phyloP scores from a whole-genome alignment of 2,888 invertebrate genomes.

The Lapara coniferarum region DNA sequence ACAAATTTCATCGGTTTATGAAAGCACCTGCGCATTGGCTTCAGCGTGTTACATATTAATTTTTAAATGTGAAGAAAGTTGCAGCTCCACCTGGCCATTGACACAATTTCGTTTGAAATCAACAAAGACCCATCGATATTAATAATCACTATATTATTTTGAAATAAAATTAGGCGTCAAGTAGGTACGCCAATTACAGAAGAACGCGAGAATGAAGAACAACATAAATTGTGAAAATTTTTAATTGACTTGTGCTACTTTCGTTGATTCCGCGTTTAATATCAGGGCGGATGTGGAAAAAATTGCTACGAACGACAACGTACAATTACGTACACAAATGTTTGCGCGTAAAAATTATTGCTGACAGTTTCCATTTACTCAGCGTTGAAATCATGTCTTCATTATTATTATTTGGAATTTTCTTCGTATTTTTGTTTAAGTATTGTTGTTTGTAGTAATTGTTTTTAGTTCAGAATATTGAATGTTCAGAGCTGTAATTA shows the following conservation, averaged over 20 bases:
- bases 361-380: slow-evolving; percentile 11
- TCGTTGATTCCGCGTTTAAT: slow-evolving; percentile 48
- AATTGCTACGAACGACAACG: slow-evolving; percentile 46
- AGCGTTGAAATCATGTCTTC: slow-evolving; percentile 2
- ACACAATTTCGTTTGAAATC: too few relatives aligned
- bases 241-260: slow-evolving; percentile 62
- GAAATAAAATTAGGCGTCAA: slow-evolving; percentile 3
- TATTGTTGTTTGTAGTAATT: too few relatives aligned
- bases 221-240: slow-evolving; percentile 46
- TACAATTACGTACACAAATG: slow-evolving; percentile 38
- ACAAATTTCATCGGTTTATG: too few relatives aligned
- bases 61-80: too few relatives aligned
- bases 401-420: not conserved
- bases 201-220: slow-evolving; percentile 26
- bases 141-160: not conserved
- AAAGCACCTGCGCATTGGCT: too few relatives aligned
- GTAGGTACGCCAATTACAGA: not conserved
- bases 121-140: too few relatives aligned
- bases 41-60: too few relatives aligned
- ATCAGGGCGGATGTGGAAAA: slow-evolving; percentile 60
- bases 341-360: slow-evolving; percentile 11
- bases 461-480: too few relatives aligned
- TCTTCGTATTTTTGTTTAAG: not conserved
- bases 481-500: too few relatives aligned
- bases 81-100: too few relatives aligned